Evolutionary conservation across 2,113 vertebrate genomes (phyloP), one percentile per base, ranked within the genome.

Genomic region (Ceyx margarethae): DNA sequence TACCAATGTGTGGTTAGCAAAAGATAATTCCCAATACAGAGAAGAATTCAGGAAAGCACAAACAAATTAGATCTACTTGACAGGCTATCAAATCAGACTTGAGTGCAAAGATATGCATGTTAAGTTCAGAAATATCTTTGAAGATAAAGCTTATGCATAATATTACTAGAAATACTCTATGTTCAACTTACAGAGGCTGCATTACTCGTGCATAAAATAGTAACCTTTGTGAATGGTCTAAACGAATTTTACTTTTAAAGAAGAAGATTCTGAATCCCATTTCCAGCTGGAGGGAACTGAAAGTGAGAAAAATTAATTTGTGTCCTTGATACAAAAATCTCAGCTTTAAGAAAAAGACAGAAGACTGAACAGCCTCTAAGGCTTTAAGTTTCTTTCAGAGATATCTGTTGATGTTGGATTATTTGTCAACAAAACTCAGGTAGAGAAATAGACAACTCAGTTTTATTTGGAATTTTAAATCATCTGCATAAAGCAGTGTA

Each of bases 81-180:
- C 73, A 90, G 62, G n/a, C 91, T 92, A 92, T 81, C 62, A 87
- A 79, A 87, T 75, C 45, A 84, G 84, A 75, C 54, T 78, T 89
- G 57, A 87, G 23, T 51, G 23, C 40, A 76, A 81, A 93, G 62
- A 72, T 61, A 90, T 61, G 57, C 66, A 6, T 57, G 73, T 81
- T 88, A 86, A 78, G 58, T 79, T 93, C 84, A 89, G 74, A 92
- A 81, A 91, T 79, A 91, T 81, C 77, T 95, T 95, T 92, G 94
- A 95, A 92, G 86, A 81, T 90, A 72, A 75, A 79, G 45, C 48
- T 89, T 68, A 68, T 65, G 78, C 53, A 64, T 81, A 94, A 81
- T 6, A 42, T 81, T 90, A 92, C 86, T 60, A 60, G 77, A 94
- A 83, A 56, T 56, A 56, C 19, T 56, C 28, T 31, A 43, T 20